Base-by-base conservation (phyloP, 2,113 vertebrate genomes). In the Sander vitreus region DNA sequence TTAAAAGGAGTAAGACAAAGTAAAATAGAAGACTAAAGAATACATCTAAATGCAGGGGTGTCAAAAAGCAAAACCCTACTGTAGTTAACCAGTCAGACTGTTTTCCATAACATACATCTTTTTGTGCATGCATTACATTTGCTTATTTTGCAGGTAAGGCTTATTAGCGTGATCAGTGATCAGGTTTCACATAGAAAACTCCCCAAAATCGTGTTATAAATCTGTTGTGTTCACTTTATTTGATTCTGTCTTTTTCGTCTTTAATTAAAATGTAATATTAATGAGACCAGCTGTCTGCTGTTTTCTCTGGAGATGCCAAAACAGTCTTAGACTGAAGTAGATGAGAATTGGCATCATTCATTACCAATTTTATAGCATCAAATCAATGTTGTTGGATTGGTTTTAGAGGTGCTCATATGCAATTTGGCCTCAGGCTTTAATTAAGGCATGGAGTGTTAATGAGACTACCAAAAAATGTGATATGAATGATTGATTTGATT, bases 211-310 rank as follows among this genome's bases (percentile, higher is more conserved):
- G 27, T n/a, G 10, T 25, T 69, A 30, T 39, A 55, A 47, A 73
- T 80, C 18, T 14, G 13, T 4, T 33, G 15, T 23, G 21, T 30
- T 70, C 19, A 47, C 8, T 63, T 54, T 51, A 51, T 6, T 1
- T 65, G 19, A 76, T 64, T 69, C 27, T 51, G 23, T 55, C 19
- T 60, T 21, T 75, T 78, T 64, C 39, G 64, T 72, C n/a, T 80
- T 86, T 55, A 78, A 82, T 85, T 75, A 76, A 83, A 77, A 71
- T 76, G 60, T 70, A 60, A 58, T 45, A 76, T 65, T 65, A 66
- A 78, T 85, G 60, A 85, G 62, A 51, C 6, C 62, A 84, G 70
- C 72, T 82, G 85, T 69, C 65, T 81, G 18, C 23, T 33, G 71
- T 73, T 59, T 45, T 84, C 85, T 81, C 64, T 23, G 43, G 55